Evolutionary conservation across 2,113 vertebrate species (phyloP).

Genomic region (Ramphastos sulfuratus): DNA sequence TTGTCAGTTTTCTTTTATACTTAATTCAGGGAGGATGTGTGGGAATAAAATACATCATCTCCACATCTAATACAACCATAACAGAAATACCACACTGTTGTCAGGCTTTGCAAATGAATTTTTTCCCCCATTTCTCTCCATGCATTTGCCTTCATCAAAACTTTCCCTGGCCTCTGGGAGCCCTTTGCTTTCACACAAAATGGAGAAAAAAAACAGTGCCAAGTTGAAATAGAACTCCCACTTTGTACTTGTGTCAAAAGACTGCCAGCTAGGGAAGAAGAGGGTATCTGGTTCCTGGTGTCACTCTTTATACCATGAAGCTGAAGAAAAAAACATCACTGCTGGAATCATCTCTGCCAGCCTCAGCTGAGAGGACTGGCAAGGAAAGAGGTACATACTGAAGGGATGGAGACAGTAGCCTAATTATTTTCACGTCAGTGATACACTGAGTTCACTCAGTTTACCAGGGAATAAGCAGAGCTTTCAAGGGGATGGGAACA

Average conservation of each 20-base stretch:
- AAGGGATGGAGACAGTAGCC: constrained; percentile 12
- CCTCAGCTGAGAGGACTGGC: constrained; percentile 47
- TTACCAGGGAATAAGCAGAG: constrained; percentile 34
- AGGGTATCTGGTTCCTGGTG: constrained; percentile 11
- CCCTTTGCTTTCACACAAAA: constrained; percentile 4
- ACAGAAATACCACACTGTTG: not conserved
- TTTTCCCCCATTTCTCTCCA: not conserved
- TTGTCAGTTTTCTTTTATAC: not conserved
- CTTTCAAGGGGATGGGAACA: constrained; percentile 29
- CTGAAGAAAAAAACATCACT: not conserved
- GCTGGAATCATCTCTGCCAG: constrained; percentile 34
- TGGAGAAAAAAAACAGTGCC: not conserved
- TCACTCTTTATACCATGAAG: constrained; percentile 5
- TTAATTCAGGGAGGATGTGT: not conserved
- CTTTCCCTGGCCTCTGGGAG: not conserved
- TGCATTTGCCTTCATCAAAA: not conserved
- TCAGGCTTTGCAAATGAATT: not conserved
- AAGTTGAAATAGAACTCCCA: not conserved
- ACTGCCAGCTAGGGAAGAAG: not conserved
- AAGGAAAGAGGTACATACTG: not conserved
- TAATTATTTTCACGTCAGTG: constrained; percentile 9
- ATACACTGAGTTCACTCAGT: constrained; percentile 25
- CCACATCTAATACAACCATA: not conserved
- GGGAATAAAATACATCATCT: not conserved
- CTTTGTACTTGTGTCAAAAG: not conserved